Conservation (phyloP, 2,797 vertebrate genomes). For the Epinephelus malabaricus region DNA sequence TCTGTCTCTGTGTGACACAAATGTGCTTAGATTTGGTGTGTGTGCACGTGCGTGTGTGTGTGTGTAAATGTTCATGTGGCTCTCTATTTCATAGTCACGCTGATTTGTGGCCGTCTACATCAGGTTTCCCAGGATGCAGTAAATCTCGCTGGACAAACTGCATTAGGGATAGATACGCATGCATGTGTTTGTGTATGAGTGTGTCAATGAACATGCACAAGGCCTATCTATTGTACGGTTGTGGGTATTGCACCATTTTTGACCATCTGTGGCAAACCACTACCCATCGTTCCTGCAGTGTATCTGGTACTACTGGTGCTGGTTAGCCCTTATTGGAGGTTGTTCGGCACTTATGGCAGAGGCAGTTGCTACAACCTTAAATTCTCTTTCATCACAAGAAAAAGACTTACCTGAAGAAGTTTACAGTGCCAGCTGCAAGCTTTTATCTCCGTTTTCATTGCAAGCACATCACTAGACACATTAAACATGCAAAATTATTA, state of each 20-base stretch:
- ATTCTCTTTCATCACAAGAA: background rate
- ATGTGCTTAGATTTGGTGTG: slow-evolving; percentile 49
- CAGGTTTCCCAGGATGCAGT: slow-evolving; percentile 89
- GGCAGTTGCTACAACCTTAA: background rate
- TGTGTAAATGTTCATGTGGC: slow-evolving; percentile 49
- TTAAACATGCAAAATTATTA: background rate
- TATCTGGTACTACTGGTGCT: background rate
- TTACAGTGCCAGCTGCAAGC: background rate
- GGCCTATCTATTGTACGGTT: slow-evolving; percentile 8
- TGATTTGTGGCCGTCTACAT: slow-evolving; percentile 94
- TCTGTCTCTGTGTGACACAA: slow-evolving; percentile 59
- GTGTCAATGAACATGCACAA: slow-evolving; percentile 44
- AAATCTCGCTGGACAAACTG: slow-evolving; percentile 88
- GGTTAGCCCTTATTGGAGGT: background rate
- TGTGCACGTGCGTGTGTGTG: slow-evolving; percentile 26
- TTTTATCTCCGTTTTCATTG: background rate
- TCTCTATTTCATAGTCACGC: slow-evolving; percentile 89
- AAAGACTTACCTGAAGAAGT: no score
- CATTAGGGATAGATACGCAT: slow-evolving; percentile 67
- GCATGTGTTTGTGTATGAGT: slow-evolving; percentile 34
- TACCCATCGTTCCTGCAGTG: slow-evolving; percentile 2
- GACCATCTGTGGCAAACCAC: slow-evolving; percentile 36
- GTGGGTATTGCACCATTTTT: slow-evolving; percentile 37
- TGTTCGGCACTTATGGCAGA: slow-evolving; percentile 3
- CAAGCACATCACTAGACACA: background rate